A percentile compares a stretch with the other conserved stretches of the same genome.
phyloP scores from a whole-genome alignment of 2,113 vertebrate genomes.

The Cyrtonyx montezumae region DNA sequence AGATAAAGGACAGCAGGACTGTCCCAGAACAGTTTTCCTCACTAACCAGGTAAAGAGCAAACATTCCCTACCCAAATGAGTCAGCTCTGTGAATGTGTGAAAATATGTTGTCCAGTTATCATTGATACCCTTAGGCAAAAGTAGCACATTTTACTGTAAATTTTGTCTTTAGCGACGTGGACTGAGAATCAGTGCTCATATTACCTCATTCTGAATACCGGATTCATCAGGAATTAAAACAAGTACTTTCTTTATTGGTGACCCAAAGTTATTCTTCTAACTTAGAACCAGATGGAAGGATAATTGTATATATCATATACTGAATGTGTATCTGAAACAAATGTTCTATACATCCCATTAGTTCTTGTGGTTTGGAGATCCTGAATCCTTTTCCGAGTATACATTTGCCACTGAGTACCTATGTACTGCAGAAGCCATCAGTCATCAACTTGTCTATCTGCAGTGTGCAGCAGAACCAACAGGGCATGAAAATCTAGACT shows the following conservation, averaged over 20 bases:
- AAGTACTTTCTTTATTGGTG: neutral
- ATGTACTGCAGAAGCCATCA: constrained; percentile 10
- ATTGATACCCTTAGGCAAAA: neutral
- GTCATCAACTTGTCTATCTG: constrained; percentile 35
- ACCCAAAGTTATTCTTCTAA: neutral
- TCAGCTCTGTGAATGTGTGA: neutral
- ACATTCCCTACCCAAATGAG: neutral
- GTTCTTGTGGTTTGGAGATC: constrained; percentile 5
- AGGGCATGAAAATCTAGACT: constrained; percentile 36
- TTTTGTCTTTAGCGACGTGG: neutral
- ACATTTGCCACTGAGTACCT: constrained; percentile 11
- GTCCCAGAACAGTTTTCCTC: neutral
- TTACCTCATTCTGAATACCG: neutral
- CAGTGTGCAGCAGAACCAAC: neutral
- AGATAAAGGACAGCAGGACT: neutral
- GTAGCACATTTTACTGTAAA: neutral
- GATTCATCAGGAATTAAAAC: neutral
- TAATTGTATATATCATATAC: neutral
- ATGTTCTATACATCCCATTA: neutral
- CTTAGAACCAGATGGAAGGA: neutral
- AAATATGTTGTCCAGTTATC: neutral
- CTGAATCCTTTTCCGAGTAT: constrained; percentile 8
- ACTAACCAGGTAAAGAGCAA: neutral
- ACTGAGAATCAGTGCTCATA: neutral
- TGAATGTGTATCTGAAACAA: constrained; percentile 6